phyloP scores from a whole-genome alignment of 2,113 vertebrate species.

The Petaurus breviceps region DNA sequence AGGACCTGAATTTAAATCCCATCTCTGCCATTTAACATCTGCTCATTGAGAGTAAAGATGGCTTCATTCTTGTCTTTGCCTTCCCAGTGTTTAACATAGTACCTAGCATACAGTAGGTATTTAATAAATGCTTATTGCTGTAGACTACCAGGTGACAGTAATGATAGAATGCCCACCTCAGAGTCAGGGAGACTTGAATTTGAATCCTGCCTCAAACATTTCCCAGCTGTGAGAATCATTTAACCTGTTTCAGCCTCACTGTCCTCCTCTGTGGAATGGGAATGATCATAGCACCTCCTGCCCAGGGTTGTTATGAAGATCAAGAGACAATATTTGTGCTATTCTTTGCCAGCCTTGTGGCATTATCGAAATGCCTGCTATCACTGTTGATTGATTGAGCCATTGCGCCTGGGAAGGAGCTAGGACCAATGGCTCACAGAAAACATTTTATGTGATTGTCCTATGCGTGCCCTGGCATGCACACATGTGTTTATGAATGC shows the following conservation, averaged over 20 bases:
- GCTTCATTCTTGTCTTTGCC: not conserved
- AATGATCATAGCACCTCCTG: not conserved
- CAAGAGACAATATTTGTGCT: not conserved
- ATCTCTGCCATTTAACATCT: not conserved
- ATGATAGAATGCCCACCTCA: not conserved
- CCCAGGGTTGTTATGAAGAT: not conserved
- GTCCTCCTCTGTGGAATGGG: slow-evolving; percentile 26
- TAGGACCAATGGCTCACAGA: too few relatives aligned
- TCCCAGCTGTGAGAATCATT: not conserved
- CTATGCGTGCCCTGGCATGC: not conserved
- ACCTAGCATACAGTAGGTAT: not conserved
- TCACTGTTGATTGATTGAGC: not conserved
- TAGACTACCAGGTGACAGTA: too few relatives aligned
- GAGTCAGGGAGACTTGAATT: slow-evolving; percentile 3
- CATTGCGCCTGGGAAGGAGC: not conserved
- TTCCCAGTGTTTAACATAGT: not conserved
- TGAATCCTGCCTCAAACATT: not conserved
- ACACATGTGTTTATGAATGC: not conserved
- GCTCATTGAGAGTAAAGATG: not conserved
- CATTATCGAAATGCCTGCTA: not conserved
- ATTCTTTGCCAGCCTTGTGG: not conserved
- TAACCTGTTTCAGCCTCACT: not conserved
- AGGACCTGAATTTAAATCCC: not conserved
- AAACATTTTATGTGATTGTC: not conserved
- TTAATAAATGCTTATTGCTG: not conserved